Conservation (phyloP, 2,113 vertebrate genomes). For the Bufo bufo region DNA sequence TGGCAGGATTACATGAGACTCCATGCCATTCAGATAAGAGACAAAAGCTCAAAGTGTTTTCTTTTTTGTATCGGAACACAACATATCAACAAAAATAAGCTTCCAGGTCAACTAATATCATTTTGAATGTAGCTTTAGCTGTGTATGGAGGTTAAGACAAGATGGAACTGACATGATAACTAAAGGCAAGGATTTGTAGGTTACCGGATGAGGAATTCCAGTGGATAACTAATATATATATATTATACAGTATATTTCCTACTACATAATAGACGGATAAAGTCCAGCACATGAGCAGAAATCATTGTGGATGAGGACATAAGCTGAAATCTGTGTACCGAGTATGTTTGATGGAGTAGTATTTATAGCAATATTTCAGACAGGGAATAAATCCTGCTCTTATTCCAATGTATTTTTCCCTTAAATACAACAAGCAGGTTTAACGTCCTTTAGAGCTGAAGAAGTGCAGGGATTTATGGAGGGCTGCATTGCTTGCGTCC, state of each 20-base stretch:
- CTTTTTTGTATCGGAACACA: too few species aligned
- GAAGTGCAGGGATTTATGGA: slow-evolving; percentile 21
- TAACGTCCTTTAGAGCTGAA: neutral
- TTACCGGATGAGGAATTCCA: too few species aligned
- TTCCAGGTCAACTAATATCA: too few species aligned
- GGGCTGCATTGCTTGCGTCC: neutral
- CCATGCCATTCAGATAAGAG: too few species aligned
- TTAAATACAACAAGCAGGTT: slow-evolving; percentile 4
- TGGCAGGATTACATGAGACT: too few species aligned
- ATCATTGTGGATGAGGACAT: neutral
- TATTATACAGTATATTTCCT: neutral
- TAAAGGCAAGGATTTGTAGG: too few species aligned
- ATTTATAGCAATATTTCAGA: neutral
- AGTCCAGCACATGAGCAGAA: neutral
- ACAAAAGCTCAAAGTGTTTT: too few species aligned
- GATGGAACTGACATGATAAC: too few species aligned
- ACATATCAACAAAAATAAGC: too few species aligned
- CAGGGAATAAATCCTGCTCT: neutral
- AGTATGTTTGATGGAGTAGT: neutral
- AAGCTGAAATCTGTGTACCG: neutral
- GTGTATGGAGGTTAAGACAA: too few species aligned
- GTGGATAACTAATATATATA: too few species aligned
- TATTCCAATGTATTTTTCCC: neutral
- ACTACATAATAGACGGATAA: neutral
- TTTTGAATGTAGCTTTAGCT: too few species aligned